Base-by-base conservation (phyloP, 1,140 invertebrate species). In the Globodera rostochiensis region DNA sequence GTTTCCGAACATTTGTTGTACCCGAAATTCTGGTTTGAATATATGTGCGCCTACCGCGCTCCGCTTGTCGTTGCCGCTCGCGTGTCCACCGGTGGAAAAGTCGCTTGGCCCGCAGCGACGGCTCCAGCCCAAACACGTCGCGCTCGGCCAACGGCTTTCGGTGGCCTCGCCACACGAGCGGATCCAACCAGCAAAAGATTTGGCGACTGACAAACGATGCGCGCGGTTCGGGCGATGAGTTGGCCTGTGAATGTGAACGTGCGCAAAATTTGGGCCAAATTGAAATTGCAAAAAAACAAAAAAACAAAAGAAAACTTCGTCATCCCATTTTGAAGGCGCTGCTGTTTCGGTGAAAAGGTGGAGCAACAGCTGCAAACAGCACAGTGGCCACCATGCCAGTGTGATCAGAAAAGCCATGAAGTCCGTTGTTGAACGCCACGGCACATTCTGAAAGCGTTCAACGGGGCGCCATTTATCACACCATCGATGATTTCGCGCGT, bases 161-260 rank as follows among this genome's bases (percentile, higher is more conserved):
- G 74, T 87, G 78, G 25, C 85, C 86, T 15, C 75, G 77, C 45
- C 11, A 81, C 66, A 89, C 89, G 81, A 89, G 89, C 85, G 86
- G 75, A 90, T 96, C 94, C 90, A 98, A 97, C 97, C 97, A 99
- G 77, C 93, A 93, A 90, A 96, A 98, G 0, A 94, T 92, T 5
- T 98, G 90, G 76, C 93, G 93, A 36, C 95, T 96, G n/a, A 95
- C 92, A 90, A 97, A 98, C 36, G 96, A 95, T 64, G 95, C 92
- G 77, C 91, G 90, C 75, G 92, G 91, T 90, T 98, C 96, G 73
- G 97, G 96, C 91, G 95, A 96, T 87, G 94, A 93, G 85, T 93
- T 94, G 93, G 96, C 91, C 80, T 92, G 91, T 79, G 85, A 45
- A 36, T 3, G 36, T 36, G 36, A 36, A 36, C 2, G 36, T 3